Evolutionary conservation across 2,113 vertebrate species (phyloP).

Genomic region (Notiomystis cincta): DNA sequence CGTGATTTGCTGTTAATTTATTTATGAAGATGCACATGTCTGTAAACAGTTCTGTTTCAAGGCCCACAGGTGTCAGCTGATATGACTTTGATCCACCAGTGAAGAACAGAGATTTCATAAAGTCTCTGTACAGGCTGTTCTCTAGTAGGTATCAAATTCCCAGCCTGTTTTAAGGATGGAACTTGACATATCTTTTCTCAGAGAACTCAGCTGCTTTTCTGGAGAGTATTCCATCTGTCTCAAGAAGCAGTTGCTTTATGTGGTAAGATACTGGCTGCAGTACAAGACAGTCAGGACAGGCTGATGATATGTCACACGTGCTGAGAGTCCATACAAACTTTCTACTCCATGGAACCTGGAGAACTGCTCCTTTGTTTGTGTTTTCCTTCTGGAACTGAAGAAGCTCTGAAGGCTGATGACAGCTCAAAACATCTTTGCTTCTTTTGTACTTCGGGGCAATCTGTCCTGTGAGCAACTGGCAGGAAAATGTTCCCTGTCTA

Average conservation of each 20-base stretch:
- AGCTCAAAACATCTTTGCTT: neutral
- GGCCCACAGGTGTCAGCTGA: neutral
- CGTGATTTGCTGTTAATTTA: neutral
- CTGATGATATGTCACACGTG: rapidly evolving
- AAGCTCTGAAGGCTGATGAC: neutral
- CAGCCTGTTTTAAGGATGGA: neutral
- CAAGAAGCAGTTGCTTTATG: neutral
- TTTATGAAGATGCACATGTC: neutral
- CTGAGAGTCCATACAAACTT: neutral
- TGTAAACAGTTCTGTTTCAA: neutral
- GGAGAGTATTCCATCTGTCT: neutral
- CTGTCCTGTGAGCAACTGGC: neutral
- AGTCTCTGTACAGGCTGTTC: neutral
- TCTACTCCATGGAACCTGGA: neutral
- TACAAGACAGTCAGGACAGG: neutral
- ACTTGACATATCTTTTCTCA: neutral
- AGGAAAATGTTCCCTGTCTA: neutral
- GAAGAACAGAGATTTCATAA: neutral
- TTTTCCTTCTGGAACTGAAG: neutral
- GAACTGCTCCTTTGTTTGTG: neutral
- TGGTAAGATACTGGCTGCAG: neutral
- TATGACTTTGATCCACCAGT: neutral
- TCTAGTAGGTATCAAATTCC: neutral
- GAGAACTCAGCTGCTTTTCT: neutral
- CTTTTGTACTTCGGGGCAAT: neutral